Conservation (phyloP, 2,797 vertebrate species). For the Lacerta viridis region DNA sequence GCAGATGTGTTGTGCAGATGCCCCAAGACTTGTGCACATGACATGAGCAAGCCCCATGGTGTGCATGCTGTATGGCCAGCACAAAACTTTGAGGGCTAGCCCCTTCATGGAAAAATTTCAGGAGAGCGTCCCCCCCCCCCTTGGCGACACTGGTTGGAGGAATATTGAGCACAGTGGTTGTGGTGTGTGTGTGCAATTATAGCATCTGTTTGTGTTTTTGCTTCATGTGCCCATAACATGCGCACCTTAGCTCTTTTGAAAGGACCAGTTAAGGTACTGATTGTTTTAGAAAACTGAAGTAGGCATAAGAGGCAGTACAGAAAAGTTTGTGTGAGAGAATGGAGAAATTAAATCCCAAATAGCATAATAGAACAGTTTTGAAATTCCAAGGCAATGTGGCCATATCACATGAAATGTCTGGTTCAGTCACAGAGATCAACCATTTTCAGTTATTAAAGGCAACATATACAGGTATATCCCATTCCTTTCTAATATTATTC, state of each 20-base stretch:
- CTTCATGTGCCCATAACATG: no score
- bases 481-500: conserved; percentile 4
- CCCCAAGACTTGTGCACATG: no score
- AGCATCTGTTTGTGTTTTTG: no score
- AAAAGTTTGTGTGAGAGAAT: background rate
- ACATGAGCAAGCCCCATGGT: no score
- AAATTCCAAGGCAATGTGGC: background rate
- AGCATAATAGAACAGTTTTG: background rate
- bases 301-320: background rate
- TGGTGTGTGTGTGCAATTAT: no score
- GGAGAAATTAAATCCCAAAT: background rate
- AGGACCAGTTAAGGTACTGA: background rate
- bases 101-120: no score
- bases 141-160: no score
- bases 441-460: background rate
- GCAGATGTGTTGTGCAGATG: no score
- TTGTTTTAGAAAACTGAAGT: background rate
- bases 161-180: no score
- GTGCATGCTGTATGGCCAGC: no score
- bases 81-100: no score
- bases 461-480: background rate
- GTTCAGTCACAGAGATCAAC: background rate
- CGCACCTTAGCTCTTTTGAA: background rate
- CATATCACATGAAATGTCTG: background rate
- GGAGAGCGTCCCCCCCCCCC: no score